Evolutionary conservation across 1,140 invertebrate species (phyloP).

Genomic region (Latrodectus geometricus): DNA sequence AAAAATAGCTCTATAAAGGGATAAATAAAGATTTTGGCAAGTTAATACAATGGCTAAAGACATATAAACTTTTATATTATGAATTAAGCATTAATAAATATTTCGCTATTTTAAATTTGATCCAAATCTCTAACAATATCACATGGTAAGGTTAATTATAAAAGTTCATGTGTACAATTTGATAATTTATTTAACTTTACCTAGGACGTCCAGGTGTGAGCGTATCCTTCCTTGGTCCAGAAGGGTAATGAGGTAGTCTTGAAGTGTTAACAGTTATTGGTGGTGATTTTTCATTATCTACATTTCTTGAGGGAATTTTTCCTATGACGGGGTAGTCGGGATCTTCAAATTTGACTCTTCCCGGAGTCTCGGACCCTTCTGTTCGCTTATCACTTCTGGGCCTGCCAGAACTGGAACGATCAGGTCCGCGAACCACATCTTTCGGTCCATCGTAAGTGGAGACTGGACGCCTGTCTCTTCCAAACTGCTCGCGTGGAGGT

Average conservation of each 20-base stretch:
- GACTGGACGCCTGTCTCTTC: background rate
- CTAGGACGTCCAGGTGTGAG: background rate
- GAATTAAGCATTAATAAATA: too few relatives aligned
- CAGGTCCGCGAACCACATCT: background rate
- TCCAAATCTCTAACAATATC: too few relatives aligned
- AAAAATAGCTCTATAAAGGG: too few relatives aligned
- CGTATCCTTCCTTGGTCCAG: background rate
- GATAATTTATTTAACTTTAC: background rate
- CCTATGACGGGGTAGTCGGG: too few relatives aligned
- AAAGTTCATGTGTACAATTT: background rate
- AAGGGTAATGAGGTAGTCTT: background rate
- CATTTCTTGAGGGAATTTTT: too few relatives aligned
- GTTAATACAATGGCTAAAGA: too few relatives aligned
- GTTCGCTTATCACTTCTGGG: background rate
- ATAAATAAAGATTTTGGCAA: too few relatives aligned
- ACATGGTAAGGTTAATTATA: too few relatives aligned
- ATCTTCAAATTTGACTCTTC: conserved; percentile 12
- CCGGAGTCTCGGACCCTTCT: background rate
- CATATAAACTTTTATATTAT: too few relatives aligned
- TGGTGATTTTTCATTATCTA: too few relatives aligned
- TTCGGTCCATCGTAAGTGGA: background rate
- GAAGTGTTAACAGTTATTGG: background rate
- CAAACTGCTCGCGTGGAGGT: background rate
- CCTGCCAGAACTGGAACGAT: background rate
- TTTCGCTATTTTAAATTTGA: too few relatives aligned